Conservation (phyloP, 2,888 invertebrate genomes). For the Melanotus villosus region DNA sequence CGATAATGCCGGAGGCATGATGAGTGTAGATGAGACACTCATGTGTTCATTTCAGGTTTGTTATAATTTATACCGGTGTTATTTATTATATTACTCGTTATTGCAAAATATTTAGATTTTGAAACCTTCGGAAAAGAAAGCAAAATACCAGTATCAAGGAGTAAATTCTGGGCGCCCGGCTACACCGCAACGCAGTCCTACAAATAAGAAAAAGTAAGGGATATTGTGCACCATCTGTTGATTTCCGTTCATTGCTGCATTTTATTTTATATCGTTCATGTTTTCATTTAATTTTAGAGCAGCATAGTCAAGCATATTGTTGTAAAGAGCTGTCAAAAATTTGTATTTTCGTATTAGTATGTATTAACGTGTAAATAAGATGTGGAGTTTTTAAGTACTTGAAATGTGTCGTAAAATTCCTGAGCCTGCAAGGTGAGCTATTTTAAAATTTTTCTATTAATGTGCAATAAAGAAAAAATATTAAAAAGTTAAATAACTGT, state of each 20-base stretch:
- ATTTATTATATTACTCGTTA: too few relatives aligned
- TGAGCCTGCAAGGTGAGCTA: too few relatives aligned
- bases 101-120: constrained; percentile 90
- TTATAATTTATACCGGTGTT: neutral
- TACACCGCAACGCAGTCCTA: constrained; percentile 85
- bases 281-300: constrained; percentile 41
- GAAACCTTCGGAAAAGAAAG: constrained; percentile 99
- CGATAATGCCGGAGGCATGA: constrained; percentile 99
- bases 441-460: neutral
- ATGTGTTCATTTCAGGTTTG: constrained; percentile 99
- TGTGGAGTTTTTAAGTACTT: constrained; percentile 6
- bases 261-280: constrained; percentile 42
- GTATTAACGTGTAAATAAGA: constrained; percentile 25
- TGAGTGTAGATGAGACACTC: constrained; percentile 98
- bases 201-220: constrained; percentile 78
- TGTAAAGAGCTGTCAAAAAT: constrained; percentile 36
- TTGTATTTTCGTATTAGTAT: constrained; percentile 27
- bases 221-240: constrained; percentile 51
- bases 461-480: constrained; percentile 17
- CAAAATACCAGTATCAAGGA: constrained; percentile 97
- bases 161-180: constrained; percentile 89
- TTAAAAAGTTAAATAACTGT: neutral
- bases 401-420: too few relatives aligned
- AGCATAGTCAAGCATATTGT: constrained; percentile 39
- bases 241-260: constrained; percentile 42